Evolutionary conservation across 92 coral and sea anemone species (phyloP).

Genomic region (Bergia sp.): DNA sequence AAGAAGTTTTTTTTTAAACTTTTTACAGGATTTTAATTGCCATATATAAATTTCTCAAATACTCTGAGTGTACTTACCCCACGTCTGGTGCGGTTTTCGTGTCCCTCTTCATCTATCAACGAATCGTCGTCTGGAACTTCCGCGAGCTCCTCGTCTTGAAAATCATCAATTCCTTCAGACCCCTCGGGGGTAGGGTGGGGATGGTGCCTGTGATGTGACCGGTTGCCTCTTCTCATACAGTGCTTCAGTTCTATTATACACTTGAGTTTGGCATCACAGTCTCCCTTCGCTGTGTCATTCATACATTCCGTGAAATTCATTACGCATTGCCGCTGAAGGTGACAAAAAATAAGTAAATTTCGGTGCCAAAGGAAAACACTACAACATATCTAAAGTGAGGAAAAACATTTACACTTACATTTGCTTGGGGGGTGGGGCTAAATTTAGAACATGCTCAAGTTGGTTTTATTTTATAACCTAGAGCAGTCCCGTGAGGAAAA

Average conservation of each 20-base stretch:
- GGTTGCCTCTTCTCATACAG: slow-evolving; percentile 24
- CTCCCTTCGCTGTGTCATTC: slow-evolving; percentile 17
- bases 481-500: too few relatives aligned
- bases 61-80: neutral
- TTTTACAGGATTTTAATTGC: too few relatives aligned
- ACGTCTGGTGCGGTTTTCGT: neutral
- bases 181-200: slow-evolving; percentile 15
- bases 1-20: neutral
- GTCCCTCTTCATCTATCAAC: neutral
- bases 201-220: neutral
- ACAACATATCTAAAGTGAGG: too few relatives aligned
- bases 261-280: slow-evolving; percentile 25
- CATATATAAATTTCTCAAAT: too few relatives aligned
- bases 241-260: slow-evolving; percentile 17
- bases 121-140: slow-evolving; percentile 2
- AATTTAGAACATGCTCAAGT: too few relatives aligned
- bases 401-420: too few relatives aligned
- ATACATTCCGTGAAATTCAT: neutral
- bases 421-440: too few relatives aligned
- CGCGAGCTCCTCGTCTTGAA: slow-evolving; percentile 24
- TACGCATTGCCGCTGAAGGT: slow-evolving; percentile 14
- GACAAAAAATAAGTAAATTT: too few relatives aligned
- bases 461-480: too few relatives aligned
- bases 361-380: too few relatives aligned
- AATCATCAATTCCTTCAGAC: neutral